Conservation (phyloP, 2,113 vertebrate genomes). For the Potamarius usumacintae region DNA sequence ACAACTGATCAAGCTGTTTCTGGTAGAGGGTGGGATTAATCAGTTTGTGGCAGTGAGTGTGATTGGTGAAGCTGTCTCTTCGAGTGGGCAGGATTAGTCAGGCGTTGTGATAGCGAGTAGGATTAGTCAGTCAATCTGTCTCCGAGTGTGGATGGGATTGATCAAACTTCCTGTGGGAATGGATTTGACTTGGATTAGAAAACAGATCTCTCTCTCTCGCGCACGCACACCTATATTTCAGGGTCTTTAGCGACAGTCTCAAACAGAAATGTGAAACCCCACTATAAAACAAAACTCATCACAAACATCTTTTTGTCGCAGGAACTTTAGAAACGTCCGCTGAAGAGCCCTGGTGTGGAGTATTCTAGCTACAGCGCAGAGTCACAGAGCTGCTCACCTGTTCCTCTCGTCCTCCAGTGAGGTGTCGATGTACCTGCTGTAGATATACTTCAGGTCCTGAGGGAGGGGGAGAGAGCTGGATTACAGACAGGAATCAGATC, state of each 20-base stretch:
- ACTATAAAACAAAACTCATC: background rate
- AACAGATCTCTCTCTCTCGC: no score
- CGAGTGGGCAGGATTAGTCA: no score
- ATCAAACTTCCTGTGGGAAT: background rate
- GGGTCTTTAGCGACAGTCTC: background rate
- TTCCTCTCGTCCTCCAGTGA: slow-evolving; percentile 88
- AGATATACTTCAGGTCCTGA: slow-evolving; percentile 96
- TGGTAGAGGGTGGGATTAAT: background rate
- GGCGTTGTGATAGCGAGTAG: background rate
- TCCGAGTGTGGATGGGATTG: background rate
- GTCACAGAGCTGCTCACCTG: slow-evolving; percentile 78
- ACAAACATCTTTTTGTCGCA: background rate
- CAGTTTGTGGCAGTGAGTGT: background rate
- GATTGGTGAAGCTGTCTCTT: background rate
- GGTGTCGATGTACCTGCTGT: slow-evolving; percentile 89
- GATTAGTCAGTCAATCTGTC: background rate
- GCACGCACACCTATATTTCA: no score
- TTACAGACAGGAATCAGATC: background rate
- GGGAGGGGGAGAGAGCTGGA: slow-evolving; percentile 36
- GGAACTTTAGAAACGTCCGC: background rate
- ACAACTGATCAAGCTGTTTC: background rate
- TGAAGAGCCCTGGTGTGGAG: background rate
- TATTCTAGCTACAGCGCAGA: background rate
- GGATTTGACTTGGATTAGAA: no score
- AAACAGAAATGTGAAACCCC: background rate